Conservation (phyloP, 1,140 invertebrate genomes). For the Thaumetopoea pityocampa region DNA sequence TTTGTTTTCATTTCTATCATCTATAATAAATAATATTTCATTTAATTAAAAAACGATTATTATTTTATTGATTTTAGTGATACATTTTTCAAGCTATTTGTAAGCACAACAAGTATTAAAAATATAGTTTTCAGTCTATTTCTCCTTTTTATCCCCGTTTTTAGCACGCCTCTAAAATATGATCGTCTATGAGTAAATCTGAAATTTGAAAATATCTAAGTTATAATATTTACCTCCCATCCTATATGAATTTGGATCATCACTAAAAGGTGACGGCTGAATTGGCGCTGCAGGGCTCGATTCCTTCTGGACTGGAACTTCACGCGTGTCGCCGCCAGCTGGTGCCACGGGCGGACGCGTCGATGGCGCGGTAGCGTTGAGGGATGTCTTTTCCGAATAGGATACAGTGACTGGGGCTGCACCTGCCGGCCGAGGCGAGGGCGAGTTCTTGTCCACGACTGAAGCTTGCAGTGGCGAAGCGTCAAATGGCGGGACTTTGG, state of each 20-base stretch:
- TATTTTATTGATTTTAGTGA: too few relatives aligned
- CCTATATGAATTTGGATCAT: conserved; percentile 79
- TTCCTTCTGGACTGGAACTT: conserved; percentile 50
- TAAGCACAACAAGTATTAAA: too few relatives aligned
- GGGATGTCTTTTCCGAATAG: conserved; percentile 69
- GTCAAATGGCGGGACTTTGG: conserved; percentile 77
- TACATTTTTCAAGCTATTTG: too few relatives aligned
- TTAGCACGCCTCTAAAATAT: background rate
- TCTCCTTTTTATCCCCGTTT: too few relatives aligned
- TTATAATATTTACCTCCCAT: conserved; percentile 83
- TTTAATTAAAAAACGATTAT: too few relatives aligned
- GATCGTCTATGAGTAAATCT: background rate
- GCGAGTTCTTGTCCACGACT: conserved; percentile 39
- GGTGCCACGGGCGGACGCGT: conserved; percentile 32
- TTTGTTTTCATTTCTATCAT: too few relatives aligned
- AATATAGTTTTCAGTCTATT: too few relatives aligned
- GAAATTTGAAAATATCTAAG: conserved; percentile 12
- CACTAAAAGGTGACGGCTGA: conserved; percentile 60
- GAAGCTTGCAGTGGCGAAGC: conserved; percentile 60
- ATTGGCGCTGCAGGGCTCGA: conserved; percentile 41
- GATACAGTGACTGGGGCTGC: conserved; percentile 43
- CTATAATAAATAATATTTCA: too few relatives aligned
- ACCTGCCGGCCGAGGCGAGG: conserved; percentile 24
- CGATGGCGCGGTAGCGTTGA: conserved; percentile 53
- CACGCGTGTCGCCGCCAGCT: conserved; percentile 43